Percentiles rank a stretch among this genome's conserved stretches.
These are phyloP conservation scores for Tetrapedia diversipes DNA, from an alignment of 2,888 invertebrate species.

Conservation along the genomic window DNA sequence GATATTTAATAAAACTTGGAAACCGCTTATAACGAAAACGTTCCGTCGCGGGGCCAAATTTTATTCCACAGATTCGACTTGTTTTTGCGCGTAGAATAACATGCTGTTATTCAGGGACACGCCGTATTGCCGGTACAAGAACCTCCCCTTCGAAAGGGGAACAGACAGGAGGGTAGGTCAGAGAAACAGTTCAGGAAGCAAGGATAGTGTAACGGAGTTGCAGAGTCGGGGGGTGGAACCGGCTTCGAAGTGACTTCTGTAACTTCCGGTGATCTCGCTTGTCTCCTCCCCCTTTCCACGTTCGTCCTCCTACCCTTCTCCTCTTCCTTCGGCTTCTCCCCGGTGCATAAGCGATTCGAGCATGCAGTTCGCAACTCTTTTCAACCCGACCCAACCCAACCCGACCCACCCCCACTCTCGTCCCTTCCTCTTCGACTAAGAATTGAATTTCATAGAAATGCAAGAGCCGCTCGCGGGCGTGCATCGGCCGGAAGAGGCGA, in stretches of 20 bases:
- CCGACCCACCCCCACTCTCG: too few species aligned
- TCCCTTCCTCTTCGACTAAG: slow-evolving; percentile 41
- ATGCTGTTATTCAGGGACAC: too few species aligned
- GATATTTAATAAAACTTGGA: too few species aligned
- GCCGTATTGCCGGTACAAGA: too few species aligned
- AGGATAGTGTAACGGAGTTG: slow-evolving; percentile 10
- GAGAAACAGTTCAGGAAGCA: slow-evolving; percentile 15
- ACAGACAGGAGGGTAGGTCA: slow-evolving; percentile 16
- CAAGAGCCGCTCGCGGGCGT: slow-evolving; percentile 29
- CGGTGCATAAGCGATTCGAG: slow-evolving; percentile 26
- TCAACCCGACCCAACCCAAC: too few species aligned
- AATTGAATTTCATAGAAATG: slow-evolving; percentile 61
- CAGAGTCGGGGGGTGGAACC: slow-evolving; percentile 22
- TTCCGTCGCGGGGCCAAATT: too few species aligned
- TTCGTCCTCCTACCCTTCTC: neutral
- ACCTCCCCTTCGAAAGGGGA: too few species aligned
- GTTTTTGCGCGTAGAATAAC: too few species aligned
- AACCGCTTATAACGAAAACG: too few species aligned
- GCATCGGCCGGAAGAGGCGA: slow-evolving; percentile 14
- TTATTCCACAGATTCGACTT: too few species aligned
- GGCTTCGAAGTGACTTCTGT: slow-evolving; percentile 49
- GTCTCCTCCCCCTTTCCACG: neutral
- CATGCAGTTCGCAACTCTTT: slow-evolving; percentile 29
- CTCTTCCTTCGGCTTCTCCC: neutral
- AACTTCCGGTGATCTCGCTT: slow-evolving; percentile 51